Base-by-base conservation (phyloP, 2,797 vertebrate genomes). In the Oryzias dopingdopingensis region DNA sequence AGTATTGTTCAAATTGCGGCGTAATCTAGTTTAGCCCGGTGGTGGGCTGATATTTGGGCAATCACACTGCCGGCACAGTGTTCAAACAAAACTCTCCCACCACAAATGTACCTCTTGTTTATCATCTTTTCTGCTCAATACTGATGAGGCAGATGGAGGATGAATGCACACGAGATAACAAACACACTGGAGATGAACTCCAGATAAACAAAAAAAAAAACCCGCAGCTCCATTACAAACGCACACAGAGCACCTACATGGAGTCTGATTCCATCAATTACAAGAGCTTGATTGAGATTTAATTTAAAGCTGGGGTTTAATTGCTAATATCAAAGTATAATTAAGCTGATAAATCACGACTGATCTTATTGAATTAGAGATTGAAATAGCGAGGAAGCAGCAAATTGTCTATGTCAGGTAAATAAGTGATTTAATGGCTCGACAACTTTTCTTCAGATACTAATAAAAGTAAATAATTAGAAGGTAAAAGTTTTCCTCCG, bases 381-480 rank as follows among this genome's bases (percentile, higher is more conserved):
- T 89, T 89, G 86, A 90, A 92, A 92, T 87, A 84, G 85, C 86
- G 60, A 70, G 89, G 86, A 91, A 88, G 72, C 85, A 83, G 84
- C 82, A 90, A 90, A 93, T 92, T 91, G 90, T 89, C 89, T 70
- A 68, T 87, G 91, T 96, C 95, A 97, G 95, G 94, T 94, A 83
- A 90, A 95, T 91, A 89, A 86, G 83, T 79, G 76, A 78, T 83
- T 77, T 90, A 90, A 90, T 91, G 88, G 87, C 82, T 62, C 74
- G 60, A 81, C 85, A 87, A 88, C 82, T 89, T 88, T 89, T 70
- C 75, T 77, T 83, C 67, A 75, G 70, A 76, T 61, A 76, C 61
- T 65, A 79, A 77, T 82, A 68, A 80, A 86, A 83, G 16, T 40
- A 77, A 79, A 79, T 85, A 68, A 54, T 74, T 62, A 4, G 32